A percentile compares a stretch with the other conserved stretches of the same genome.
Conservation (phyloP, 1,140 invertebrate species). For the Pomphorhynchus laevis region DNA sequence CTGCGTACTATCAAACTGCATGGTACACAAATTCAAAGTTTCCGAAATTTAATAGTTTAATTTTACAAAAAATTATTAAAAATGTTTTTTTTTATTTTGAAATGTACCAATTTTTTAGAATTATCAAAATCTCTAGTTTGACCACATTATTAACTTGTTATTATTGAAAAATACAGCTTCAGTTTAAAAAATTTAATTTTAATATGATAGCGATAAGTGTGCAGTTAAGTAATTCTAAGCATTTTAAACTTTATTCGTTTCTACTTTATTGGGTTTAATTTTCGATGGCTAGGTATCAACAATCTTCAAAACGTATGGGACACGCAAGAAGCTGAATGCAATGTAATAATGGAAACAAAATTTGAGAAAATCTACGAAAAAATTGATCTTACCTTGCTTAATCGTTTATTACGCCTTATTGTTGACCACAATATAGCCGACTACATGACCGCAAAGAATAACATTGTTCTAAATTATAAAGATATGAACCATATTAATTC, state of each 20-base stretch:
- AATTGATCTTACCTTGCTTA: constrained; percentile 83
- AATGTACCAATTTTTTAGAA: too few species aligned
- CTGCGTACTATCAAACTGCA: too few species aligned
- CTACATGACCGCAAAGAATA: constrained; percentile 99
- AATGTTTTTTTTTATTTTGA: too few species aligned
- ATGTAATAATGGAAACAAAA: constrained; percentile 74
- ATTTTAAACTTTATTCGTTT: constrained; percentile 1
- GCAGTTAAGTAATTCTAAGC: too few species aligned
- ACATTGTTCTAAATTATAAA: constrained; percentile 96
- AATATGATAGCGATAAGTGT: too few species aligned
- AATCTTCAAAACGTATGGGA: constrained; percentile 96
- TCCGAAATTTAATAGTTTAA: too few species aligned
- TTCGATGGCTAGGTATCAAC: constrained; percentile 52
- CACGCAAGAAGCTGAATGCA: constrained; percentile 79
- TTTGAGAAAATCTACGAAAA: constrained; percentile 97
- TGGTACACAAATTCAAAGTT: too few species aligned
- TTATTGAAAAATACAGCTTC: too few species aligned
- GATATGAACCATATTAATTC: constrained; percentile 98
- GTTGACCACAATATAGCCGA: constrained; percentile 99
- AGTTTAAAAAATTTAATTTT: too few species aligned
- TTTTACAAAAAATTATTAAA: too few species aligned
- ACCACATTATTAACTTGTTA: too few species aligned
- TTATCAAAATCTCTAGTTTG: too few species aligned
- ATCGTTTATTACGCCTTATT: constrained; percentile 61
- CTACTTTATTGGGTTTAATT: constrained; percentile 12